Evolutionary conservation across 2,888 invertebrate species (phyloP), one percentile per base, ranked within the genome.

Genomic region (Standfussiana lucernea): DNA sequence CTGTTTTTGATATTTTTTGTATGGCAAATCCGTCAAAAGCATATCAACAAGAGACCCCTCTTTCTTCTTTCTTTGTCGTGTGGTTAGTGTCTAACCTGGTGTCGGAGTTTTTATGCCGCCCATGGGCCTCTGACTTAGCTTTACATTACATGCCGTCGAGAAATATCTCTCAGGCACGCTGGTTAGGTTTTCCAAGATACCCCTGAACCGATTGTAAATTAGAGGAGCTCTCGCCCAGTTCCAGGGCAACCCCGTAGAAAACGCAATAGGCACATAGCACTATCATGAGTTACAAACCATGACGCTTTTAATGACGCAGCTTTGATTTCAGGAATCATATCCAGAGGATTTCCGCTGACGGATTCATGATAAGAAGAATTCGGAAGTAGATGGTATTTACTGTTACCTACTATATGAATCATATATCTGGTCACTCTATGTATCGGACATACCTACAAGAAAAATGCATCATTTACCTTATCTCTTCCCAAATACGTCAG

Each of bases 281-380:
- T 56, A 21, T 24, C 40, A 32, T 10, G 28, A 70, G 4, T 32
- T 32, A 10, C 21, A 56, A 56, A 56, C 1, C 10, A 73, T 42
- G 15, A n/a, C 53, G 32, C 8, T 7, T 10, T 35, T 24, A 1
- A 42, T 75, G 64, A 64, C 45, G 37, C 28, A n/a, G 18, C 1
- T 21, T 45, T 8, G 7, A 11, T 37, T 47, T 40, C 40, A 67
- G 21, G 32, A 24, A 32, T 32, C 10, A 37, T 32, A 21, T 47
- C 45, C 76, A 47, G 32, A 59, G 59, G 79, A 77, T 79, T 11
- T 79, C 79, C 79, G 37, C 7, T 32, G 66, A 8, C 8, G 10
- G 50, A 42, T 28, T 50, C 6, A 35, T 35, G 77, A 69, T 79
- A 69, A 53, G 47, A 10, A 59, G 18, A 47, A 40, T 59, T 69